These are phyloP conservation scores for Austrofundulus limnaeus DNA, from an alignment of 2,113 vertebrate species.

Conservation along the genomic window DNA sequence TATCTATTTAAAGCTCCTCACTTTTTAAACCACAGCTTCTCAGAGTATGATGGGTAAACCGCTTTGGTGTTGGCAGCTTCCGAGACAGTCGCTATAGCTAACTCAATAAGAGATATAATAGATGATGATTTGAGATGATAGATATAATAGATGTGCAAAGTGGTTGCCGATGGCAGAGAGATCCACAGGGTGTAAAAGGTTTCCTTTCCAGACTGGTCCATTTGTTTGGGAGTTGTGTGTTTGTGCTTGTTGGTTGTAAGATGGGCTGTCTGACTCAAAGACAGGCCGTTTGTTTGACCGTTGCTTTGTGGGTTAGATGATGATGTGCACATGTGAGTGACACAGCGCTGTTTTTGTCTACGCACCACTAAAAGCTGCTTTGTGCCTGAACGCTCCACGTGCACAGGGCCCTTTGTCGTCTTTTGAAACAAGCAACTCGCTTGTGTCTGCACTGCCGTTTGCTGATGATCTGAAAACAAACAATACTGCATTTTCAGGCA, in stretches of 20 bases:
- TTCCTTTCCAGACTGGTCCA: slow-evolving; percentile 56
- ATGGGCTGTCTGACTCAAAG: slow-evolving; percentile 48
- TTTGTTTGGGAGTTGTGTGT: slow-evolving; percentile 38
- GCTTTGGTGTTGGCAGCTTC: slow-evolving; percentile 58
- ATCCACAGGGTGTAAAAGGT: slow-evolving; percentile 40
- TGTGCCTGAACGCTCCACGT: slow-evolving; percentile 57
- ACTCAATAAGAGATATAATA: slow-evolving; percentile 53
- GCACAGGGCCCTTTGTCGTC: slow-evolving; percentile 61
- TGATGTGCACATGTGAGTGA: slow-evolving; percentile 44
- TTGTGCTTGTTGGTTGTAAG: slow-evolving; percentile 25
- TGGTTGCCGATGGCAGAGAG: slow-evolving; percentile 49
- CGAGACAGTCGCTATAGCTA: slow-evolving; percentile 27
- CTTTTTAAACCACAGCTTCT: slow-evolving; percentile 32
- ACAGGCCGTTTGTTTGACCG: slow-evolving; percentile 50
- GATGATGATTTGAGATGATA: no score
- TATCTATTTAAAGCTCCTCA: slow-evolving; percentile 13
- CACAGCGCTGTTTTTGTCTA: slow-evolving; percentile 61
- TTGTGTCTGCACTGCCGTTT: slow-evolving; percentile 65
- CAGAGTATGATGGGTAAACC: slow-evolving; percentile 42
- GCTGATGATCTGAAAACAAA: slow-evolving; percentile 76
- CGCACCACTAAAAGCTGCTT: slow-evolving; percentile 47
- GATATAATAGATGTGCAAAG: slow-evolving; percentile 45
- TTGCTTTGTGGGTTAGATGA: slow-evolving; percentile 52
- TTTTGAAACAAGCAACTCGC: slow-evolving; percentile 57
- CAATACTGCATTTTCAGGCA: slow-evolving; percentile 68